These are phyloP conservation scores for Ovis aries DNA, from an alignment of 2,113 vertebrate genomes.

Conservation along the genomic window ARS-UI_Ramb_v3.0 NC_056071.1:50661001-50661500, in stretches of 20 bases:
- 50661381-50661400: neutral
- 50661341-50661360: neutral
- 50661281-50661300: neutral
- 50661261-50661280: neutral
- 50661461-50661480: neutral
- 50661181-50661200: neutral
- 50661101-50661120: slow-evolving; percentile 72
- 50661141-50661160: neutral
- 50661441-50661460: neutral
- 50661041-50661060: slow-evolving; percentile 77
- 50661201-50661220: neutral
- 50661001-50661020: slow-evolving; percentile 78
- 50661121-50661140: slow-evolving; percentile 38
- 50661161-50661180: neutral
- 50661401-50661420: neutral
- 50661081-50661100: slow-evolving; percentile 76
- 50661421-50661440: neutral
- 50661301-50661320: neutral
- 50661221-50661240: neutral
- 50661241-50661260: neutral
- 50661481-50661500: neutral
- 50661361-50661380: neutral
- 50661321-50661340: neutral
- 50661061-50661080: slow-evolving; percentile 81
- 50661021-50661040: slow-evolving; percentile 71